A percentile compares a stretch with the other conserved stretches of the same genome.
Evolutionary conservation across 2,113 vertebrate genomes (phyloP).

Genomic region (Semicossyphus pulcher): DNA sequence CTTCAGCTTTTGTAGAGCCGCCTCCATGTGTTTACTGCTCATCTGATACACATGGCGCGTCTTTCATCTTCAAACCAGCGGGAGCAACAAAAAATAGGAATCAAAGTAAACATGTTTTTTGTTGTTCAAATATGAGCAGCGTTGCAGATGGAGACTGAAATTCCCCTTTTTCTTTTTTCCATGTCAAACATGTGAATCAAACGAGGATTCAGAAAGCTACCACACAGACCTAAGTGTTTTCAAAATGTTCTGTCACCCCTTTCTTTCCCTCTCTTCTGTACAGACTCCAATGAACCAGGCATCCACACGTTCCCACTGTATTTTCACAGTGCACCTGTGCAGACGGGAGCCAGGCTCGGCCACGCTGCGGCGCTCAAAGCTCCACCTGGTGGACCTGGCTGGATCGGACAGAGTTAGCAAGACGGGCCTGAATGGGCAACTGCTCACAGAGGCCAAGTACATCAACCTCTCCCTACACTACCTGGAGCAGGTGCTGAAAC

Average conservation of each 20-base stretch:
- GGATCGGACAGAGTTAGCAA: conserved; percentile 95
- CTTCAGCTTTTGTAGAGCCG: conserved; percentile 50
- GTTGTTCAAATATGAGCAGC: conserved; percentile 49
- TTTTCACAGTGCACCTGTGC: conserved; percentile 95
- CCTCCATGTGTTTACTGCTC: conserved; percentile 57
- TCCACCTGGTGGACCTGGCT: conserved; percentile 96
- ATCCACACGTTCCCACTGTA: conserved; percentile 96
- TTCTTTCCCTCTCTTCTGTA: conserved; percentile 3
- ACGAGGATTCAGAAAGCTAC: conserved; percentile 1
- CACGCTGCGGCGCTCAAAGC: conserved; percentile 88
- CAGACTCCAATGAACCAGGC: conserved; percentile 98
- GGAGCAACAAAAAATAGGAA: conserved; percentile 45
- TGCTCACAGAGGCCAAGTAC: conserved; percentile 96
- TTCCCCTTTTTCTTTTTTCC: background rate
- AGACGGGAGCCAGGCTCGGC: conserved; percentile 92
- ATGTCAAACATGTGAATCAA: background rate
- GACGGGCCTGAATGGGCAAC: conserved; percentile 90
- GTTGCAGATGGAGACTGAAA: conserved; percentile 21
- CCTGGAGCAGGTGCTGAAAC: conserved; percentile 90
- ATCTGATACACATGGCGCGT: conserved; percentile 50
- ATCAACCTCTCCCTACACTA: conserved; percentile 97
- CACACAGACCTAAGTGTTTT: conserved; percentile 1
- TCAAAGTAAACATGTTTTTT: conserved; percentile 43
- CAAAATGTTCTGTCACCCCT: background rate
- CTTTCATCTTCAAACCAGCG: conserved; percentile 57